phyloP scores from a whole-genome alignment of 2,888 invertebrate species.

The Platerodrilus igneus region DNA sequence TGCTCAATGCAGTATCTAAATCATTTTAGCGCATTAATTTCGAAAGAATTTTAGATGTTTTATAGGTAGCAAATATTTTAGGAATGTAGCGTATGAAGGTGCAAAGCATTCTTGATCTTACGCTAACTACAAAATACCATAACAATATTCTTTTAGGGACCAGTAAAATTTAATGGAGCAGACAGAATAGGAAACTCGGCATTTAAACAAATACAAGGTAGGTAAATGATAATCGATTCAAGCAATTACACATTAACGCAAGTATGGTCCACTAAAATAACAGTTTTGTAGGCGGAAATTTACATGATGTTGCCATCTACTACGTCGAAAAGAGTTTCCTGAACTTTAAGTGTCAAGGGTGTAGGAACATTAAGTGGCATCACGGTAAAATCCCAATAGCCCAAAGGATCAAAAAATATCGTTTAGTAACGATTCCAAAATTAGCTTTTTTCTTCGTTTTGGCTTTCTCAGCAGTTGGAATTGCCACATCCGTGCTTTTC shows the following conservation, averaged over 20 bases:
- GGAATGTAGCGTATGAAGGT: too few relatives aligned
- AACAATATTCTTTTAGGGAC: constrained; percentile 74
- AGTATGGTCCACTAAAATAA: too few relatives aligned
- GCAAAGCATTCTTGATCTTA: too few relatives aligned
- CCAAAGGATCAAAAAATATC: constrained; percentile 65
- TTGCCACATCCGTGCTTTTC: constrained; percentile 69
- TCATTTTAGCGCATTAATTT: too few relatives aligned
- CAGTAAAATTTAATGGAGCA: constrained; percentile 82
- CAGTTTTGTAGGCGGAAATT: constrained; percentile 57
- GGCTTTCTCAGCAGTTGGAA: constrained; percentile 68
- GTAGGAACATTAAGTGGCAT: constrained; percentile 65
- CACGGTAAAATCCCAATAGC: constrained; percentile 78
- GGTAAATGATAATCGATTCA: too few relatives aligned
- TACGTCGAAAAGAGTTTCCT: constrained; percentile 58
- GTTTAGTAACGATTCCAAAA: constrained; percentile 73
- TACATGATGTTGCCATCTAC: constrained; percentile 69
- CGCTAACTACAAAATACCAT: too few relatives aligned
- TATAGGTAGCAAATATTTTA: too few relatives aligned
- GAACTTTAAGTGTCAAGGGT: constrained; percentile 66
- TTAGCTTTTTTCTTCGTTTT: constrained; percentile 71
- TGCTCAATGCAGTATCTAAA: too few relatives aligned
- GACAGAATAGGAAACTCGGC: constrained; percentile 84
- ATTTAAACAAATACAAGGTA: constrained; percentile 85
- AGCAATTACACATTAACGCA: not conserved
- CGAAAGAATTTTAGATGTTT: too few relatives aligned